These are phyloP conservation scores for Drosophila incognita DNA, from an alignment of 2,888 invertebrate species.

Conservation along the genomic window DNA sequence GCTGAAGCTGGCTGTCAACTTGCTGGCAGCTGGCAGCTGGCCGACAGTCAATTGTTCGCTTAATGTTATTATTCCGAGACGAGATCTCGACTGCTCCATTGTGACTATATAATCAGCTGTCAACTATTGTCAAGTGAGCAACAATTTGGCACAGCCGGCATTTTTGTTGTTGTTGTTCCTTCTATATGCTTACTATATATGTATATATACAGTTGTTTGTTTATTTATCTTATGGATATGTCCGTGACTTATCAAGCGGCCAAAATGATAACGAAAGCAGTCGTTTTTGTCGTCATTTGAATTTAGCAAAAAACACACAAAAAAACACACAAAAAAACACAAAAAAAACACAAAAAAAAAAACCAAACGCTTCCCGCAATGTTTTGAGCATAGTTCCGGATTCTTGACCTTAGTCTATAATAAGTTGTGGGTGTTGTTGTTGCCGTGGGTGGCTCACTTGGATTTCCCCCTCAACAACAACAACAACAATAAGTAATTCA, in stretches of 20 bases:
- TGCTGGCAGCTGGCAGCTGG: constrained; percentile 28
- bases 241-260: constrained; percentile 74
- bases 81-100: constrained; percentile 35
- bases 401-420: constrained; percentile 82
- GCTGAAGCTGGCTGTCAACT: constrained; percentile 15
- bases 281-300: constrained; percentile 53
- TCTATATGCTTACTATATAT: neutral
- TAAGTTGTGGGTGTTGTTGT: constrained; percentile 37
- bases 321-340: neutral
- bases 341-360: neutral
- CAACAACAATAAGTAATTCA: neutral
- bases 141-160: constrained; percentile 42
- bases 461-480: constrained; percentile 4
- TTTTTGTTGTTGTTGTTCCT: neutral
- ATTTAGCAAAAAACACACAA: constrained; percentile 47
- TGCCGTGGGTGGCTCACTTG: constrained; percentile 5
- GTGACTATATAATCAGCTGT: constrained; percentile 51
- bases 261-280: constrained; percentile 70
- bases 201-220: constrained; percentile 7
- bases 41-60: constrained; percentile 65
- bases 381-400: constrained; percentile 68
- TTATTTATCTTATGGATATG: constrained; percentile 73
- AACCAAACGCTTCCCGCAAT: constrained; percentile 54
- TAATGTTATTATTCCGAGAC: constrained; percentile 54
- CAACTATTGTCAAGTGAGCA: constrained; percentile 50